Base-by-base conservation (phyloP, 37 sponge, comb jelly and placozoan genomes). In the Spongilla lacustris region DNA sequence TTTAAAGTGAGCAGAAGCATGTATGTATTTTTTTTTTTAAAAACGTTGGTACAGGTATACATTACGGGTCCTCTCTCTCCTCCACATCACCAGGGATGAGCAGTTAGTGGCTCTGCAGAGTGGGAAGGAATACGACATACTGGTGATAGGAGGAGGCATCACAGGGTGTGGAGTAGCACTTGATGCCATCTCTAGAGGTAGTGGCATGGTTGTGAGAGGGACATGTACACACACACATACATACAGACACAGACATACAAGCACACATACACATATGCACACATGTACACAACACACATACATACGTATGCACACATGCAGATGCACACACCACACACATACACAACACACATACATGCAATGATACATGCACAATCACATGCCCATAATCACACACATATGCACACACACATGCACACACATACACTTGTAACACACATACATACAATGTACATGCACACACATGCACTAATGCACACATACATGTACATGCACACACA, bases 71-170 rank as follows among this genome's bases (percentile, higher is more conserved):
- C n/a, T n/a, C n/a, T n/a, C n/a, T n/a, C n/a, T n/a, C n/a, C n/a
- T n/a, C n/a, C n/a, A n/a, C 76, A 9, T n/a, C 76, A 23, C 12
- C 76, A 94, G 95, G 36, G 71, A 46, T 12, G 98, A 95, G 31
- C 95, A 95, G 85, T 9, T 97, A 75, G 29, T 21, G 2, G 35
- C 66, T 5, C 84, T 97, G 46, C 91, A 86, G 74, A 68, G 77
- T 29, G 90, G 77, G 0, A 82, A 93, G 70, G 93, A 91, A 82
- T 99, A 88, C 69, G 99, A 99, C 85, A 89, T 99, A 36, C 88
- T 99, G 31, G 93, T 99, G 58, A 97, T 99, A 32, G 99, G 99
- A 50, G 97, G 99, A 25, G 99, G 99, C 17, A 98, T 94, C 28
- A 97, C 99, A 71, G 99, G 99, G 12, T 82, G 84, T 72, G 99